These are phyloP conservation scores for Paramisgurnus dabryanus DNA, from an alignment of 2,113 vertebrate species.

Conservation along the genomic window DNA sequence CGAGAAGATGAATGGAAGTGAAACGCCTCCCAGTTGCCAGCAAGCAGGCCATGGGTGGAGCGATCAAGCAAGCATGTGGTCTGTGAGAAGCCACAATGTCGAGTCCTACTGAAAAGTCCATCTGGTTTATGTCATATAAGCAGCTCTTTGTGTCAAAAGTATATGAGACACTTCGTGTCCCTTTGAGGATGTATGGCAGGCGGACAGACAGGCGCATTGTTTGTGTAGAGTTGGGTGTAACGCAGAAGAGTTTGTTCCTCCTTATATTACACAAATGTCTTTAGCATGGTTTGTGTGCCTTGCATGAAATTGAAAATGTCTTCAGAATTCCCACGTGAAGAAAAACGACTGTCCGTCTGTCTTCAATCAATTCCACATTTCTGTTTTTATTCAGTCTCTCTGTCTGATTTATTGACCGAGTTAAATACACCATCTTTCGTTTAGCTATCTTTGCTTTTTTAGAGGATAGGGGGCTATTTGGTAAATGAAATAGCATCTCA, in stretches of 20 bases:
- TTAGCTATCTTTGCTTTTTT: constrained; percentile 46
- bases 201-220: constrained; percentile 35
- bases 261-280: constrained; percentile 30
- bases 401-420: constrained; percentile 53
- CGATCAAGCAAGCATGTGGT: constrained; percentile 40
- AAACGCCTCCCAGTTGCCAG: constrained; percentile 54
- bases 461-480: constrained; percentile 15
- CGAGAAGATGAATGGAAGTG: constrained; percentile 64
- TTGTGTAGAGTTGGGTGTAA: constrained; percentile 37
- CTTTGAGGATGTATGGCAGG: constrained; percentile 37
- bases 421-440: constrained; percentile 44
- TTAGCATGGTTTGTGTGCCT: constrained; percentile 31
- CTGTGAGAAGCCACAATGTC: constrained; percentile 43
- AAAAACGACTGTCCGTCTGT: constrained; percentile 52
- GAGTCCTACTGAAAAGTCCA: constrained; percentile 45
- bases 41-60: constrained; percentile 50
- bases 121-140: constrained; percentile 52
- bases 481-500: constrained; percentile 29
- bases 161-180: constrained; percentile 40
- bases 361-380: constrained; percentile 46
- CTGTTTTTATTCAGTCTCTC: constrained; percentile 50
- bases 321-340: constrained; percentile 28
- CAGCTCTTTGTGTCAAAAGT: constrained; percentile 45
- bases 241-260: constrained; percentile 26
- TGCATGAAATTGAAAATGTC: constrained; percentile 42